Conservation (phyloP, 2,113 vertebrate species). For the Chionomys nivalis region DNA sequence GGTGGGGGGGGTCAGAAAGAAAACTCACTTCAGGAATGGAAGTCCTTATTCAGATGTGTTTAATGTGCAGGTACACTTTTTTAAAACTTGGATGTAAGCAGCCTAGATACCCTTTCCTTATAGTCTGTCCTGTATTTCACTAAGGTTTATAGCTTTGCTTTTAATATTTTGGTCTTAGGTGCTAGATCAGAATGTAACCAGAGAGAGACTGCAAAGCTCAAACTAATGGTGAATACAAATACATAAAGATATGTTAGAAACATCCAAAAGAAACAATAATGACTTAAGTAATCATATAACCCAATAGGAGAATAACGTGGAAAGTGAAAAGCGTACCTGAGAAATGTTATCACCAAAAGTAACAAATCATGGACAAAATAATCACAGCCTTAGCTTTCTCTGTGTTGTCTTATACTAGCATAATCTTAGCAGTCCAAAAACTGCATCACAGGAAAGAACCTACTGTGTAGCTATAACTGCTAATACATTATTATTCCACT, state of each 20-base stretch:
- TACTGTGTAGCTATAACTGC: background rate
- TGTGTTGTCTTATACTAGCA: slow-evolving; percentile 7
- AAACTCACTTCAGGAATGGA: background rate
- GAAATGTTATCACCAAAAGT: slow-evolving; percentile 40
- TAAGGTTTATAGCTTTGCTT: background rate
- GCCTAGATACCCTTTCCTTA: slow-evolving; percentile 7
- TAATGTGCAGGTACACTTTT: background rate
- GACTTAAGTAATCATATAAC: background rate
- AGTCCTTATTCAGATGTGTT: background rate
- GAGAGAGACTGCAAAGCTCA: slow-evolving; percentile 17
- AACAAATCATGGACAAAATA: background rate
- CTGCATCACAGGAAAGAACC: slow-evolving; percentile 40
- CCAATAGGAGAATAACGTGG: slow-evolving; percentile 25
- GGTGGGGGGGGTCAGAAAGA: background rate
- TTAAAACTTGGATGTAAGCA: background rate
- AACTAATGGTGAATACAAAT: slow-evolving; percentile 40
- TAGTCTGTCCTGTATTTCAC: background rate
- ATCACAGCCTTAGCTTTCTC: slow-evolving; percentile 5
- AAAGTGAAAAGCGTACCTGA: background rate
- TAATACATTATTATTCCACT: slow-evolving; percentile 76
- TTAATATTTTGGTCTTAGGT: background rate
- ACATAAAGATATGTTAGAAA: slow-evolving; percentile 25
- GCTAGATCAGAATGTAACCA: slow-evolving; percentile 15
- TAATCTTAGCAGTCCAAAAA: slow-evolving; percentile 40
- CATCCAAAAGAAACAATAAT: background rate